Conservation (phyloP, 1,140 invertebrate species). For the Holotrichia oblita region DNA sequence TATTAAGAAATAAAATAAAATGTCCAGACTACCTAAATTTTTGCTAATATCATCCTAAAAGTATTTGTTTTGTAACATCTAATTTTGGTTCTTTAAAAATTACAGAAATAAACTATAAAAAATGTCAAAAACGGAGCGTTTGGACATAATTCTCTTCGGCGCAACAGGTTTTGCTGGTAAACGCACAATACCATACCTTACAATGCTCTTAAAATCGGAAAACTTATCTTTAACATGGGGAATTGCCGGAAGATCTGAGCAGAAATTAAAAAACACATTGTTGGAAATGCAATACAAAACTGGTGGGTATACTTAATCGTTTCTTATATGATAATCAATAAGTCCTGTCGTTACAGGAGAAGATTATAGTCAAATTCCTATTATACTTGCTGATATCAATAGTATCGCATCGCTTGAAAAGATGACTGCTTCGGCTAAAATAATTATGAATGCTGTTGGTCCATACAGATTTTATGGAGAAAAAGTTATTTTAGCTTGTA, state of each 20-base stretch:
- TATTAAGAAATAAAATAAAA: too few species aligned
- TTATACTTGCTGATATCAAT: constrained; percentile 81
- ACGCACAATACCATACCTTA: constrained; percentile 64
- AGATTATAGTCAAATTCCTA: constrained; percentile 68
- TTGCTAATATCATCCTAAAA: too few species aligned
- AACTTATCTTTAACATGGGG: constrained; percentile 71
- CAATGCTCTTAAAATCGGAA: constrained; percentile 51
- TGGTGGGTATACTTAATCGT: constrained; percentile 53
- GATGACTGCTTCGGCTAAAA: constrained; percentile 79
- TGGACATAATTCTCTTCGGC: constrained; percentile 83
- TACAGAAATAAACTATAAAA: not conserved
- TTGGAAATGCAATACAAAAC: constrained; percentile 68
- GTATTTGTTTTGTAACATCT: too few species aligned
- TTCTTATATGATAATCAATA: not conserved
- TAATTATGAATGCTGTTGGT: constrained; percentile 89
- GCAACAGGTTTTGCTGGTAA: constrained; percentile 88
- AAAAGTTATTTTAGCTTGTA: constrained; percentile 86
- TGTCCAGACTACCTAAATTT: too few species aligned
- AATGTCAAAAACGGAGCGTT: constrained; percentile 56
- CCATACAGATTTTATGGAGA: constrained; percentile 92
- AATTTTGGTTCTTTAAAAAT: too few species aligned
- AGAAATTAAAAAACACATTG: constrained; percentile 78
- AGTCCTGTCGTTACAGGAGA: not conserved
- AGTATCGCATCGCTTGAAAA: constrained; percentile 74
- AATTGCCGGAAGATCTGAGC: constrained; percentile 75